phyloP scores from a whole-genome alignment of 2,888 invertebrate genomes.

The Netelia melanura region DNA sequence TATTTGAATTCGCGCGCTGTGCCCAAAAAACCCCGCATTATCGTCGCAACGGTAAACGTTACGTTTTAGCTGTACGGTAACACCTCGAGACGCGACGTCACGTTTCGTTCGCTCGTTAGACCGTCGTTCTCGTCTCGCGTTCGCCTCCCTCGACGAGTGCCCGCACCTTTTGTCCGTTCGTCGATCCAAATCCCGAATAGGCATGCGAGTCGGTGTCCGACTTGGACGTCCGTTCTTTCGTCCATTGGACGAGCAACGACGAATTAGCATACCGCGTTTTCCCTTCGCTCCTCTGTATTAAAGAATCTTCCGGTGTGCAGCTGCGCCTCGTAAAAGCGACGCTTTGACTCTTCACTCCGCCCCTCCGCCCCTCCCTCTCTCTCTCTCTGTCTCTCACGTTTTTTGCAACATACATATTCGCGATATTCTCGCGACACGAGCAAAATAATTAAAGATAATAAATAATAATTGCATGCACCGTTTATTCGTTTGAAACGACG shows the following conservation, averaged over 20 bases:
- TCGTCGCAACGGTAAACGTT: slow-evolving; percentile 46
- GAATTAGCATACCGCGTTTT: slow-evolving; percentile 71
- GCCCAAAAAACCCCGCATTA: slow-evolving; percentile 21
- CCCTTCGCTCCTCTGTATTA: slow-evolving; percentile 64
- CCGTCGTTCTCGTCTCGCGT: slow-evolving; percentile 43
- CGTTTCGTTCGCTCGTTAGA: slow-evolving; percentile 63
- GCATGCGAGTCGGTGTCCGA: slow-evolving; percentile 77
- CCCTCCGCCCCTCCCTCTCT: background rate
- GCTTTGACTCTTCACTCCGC: slow-evolving; percentile 25
- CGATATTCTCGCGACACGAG: slow-evolving; percentile 39
- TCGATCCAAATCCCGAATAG: slow-evolving; percentile 78
- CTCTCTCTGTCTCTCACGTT: background rate
- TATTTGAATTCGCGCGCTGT: slow-evolving; percentile 21
- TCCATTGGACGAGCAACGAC: slow-evolving; percentile 40
- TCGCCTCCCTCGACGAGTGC: background rate
- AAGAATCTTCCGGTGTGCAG: slow-evolving; percentile 64
- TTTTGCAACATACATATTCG: slow-evolving; percentile 4
- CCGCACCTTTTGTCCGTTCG: slow-evolving; percentile 66
- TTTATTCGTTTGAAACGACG: slow-evolving; percentile 7
- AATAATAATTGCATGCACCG: slow-evolving; percentile 49
- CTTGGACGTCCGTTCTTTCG: slow-evolving; percentile 62
- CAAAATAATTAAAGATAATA: slow-evolving; percentile 38
- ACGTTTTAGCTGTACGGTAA: slow-evolving; percentile 24
- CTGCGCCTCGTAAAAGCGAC: slow-evolving; percentile 64
- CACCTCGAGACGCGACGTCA: slow-evolving; percentile 38